phyloP scores from a whole-genome alignment of 2,797 vertebrate genomes.

The Phataginus tetradactyla region DNA sequence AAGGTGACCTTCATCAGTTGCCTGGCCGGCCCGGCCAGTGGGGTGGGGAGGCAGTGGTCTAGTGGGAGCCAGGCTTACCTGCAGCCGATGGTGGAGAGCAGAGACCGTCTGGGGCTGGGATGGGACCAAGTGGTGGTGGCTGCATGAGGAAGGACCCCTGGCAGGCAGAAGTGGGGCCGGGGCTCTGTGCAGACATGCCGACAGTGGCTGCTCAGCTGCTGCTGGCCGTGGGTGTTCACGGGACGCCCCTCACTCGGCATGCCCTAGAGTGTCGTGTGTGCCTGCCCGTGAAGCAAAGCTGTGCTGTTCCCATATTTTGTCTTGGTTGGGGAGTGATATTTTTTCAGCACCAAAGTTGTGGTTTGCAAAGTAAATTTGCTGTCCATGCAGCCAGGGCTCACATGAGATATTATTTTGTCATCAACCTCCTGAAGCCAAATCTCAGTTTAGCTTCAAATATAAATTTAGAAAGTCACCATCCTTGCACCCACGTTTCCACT shows the following conservation, averaged over 20 bases:
- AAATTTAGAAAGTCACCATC: neutral
- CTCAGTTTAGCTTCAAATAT: neutral
- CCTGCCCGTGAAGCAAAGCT: neutral
- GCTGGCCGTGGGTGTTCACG: neutral
- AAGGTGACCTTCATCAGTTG: fast-evolving
- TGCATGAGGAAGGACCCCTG: neutral
- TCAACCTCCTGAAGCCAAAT: neutral
- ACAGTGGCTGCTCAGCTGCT: neutral
- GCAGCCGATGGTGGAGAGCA: neutral
- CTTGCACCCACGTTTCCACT: neutral
- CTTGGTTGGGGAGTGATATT: constrained; percentile 22
- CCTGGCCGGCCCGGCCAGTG: neutral
- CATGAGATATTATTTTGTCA: neutral
- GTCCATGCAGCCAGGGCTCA: neutral
- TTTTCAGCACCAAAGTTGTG: neutral
- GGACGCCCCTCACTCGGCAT: neutral
- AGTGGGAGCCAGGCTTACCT: neutral
- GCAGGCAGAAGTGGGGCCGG: neutral
- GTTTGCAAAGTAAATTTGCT: neutral
- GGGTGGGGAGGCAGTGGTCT: neutral
- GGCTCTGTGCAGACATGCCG: fast-evolving
- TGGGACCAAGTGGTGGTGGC: neutral
- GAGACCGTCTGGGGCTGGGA: neutral
- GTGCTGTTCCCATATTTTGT: constrained; percentile 30
- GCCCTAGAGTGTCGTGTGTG: neutral